Evolutionary conservation across 2,113 vertebrate species (phyloP), one percentile per base, ranked within the genome.

Genomic region (Grammomys dolichurus): DNA sequence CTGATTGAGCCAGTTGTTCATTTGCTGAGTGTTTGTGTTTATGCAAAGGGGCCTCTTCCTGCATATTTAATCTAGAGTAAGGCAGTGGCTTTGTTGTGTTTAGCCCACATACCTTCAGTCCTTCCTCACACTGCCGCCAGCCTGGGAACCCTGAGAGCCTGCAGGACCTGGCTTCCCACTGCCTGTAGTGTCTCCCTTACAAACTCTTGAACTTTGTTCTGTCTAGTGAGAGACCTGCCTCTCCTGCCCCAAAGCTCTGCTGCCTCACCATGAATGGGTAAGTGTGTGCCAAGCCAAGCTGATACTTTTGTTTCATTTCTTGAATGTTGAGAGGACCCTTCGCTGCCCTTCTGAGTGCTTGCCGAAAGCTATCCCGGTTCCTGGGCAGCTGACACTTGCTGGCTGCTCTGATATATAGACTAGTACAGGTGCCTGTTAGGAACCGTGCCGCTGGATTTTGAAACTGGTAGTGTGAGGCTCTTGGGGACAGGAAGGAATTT

Each of bases 1-100:
- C 98, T 99, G 99, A 98, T 98, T 98, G 97, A 99, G 98, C 98
- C 99, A 99, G 98, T 99, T 99, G 99, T 99, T 99, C 99, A 99
- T 99, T 99, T 99, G 99, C 99, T 98, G 99, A 99, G 99, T 99
- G 99, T 99, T 99, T 99, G 99, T 99, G 99, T 99, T 99, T 99
- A 99, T 99, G 99, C 99, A 99, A 99, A 99, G 98, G 98, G 99
- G 98, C 99, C 99, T 99, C 99, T 99, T 99, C 99, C 99, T 99
- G 99, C 99, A 99, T 99, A 99, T 99, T 99, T 99, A 99, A 99
- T 99, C 99, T 99, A 98, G 98, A 99, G 99, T 99, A 99, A 98
- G 98, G 99, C 99, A 99, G 99, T 98, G 98, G 99, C 99, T 99
- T 99, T 99, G 99, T 99, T 99, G 99, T 99, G 99, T 99, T 99